phyloP scores from a whole-genome alignment of 2,113 vertebrate species.

The Oreocharis arfaki region DNA sequence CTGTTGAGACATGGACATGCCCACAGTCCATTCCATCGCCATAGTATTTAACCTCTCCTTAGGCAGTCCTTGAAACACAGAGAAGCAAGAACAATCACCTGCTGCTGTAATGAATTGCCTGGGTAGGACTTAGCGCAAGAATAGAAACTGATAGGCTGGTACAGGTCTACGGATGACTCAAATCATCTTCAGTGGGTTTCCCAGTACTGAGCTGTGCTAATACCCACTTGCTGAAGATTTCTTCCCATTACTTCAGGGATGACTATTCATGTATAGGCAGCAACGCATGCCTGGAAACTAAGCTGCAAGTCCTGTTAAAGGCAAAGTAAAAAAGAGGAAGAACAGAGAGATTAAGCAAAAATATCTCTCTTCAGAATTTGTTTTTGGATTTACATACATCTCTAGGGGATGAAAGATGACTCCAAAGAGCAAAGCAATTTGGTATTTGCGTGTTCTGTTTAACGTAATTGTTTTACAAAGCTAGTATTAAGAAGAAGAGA shows the following conservation, averaged over 20 bases:
- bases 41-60: not conserved
- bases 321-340: not conserved
- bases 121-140: not conserved
- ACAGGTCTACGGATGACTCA: not conserved
- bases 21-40: not conserved
- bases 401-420: not conserved
- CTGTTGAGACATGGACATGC: not conserved
- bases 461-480: not conserved
- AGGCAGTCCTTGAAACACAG: not conserved
- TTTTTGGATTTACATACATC: not conserved
- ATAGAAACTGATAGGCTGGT: not conserved
- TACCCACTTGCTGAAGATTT: not conserved
- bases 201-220: not conserved
- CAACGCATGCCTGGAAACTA: not conserved
- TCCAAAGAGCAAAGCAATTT: not conserved
- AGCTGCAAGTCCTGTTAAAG: not conserved
- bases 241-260: not conserved
- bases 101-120: not conserved
- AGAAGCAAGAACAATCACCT: not conserved
- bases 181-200: not conserved
- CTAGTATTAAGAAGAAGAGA: not conserved
- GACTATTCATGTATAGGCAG: not conserved
- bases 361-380: not conserved
- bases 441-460: not conserved
- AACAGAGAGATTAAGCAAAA: not conserved